Evolutionary conservation across 2,113 vertebrate genomes (phyloP).

Genomic region (Ia io): DNA sequence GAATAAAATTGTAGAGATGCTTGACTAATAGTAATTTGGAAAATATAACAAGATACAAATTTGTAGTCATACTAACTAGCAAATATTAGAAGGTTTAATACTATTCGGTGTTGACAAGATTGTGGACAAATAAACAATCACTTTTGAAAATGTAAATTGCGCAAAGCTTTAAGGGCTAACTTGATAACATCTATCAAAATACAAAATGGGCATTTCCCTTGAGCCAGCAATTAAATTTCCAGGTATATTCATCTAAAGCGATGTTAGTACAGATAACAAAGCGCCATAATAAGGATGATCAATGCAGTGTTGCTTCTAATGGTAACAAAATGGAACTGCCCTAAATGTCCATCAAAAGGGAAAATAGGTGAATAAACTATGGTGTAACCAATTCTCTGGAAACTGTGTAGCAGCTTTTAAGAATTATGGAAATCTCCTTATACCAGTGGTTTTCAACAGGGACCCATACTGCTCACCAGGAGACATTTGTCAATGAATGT

Average conservation of each 20-base stretch:
- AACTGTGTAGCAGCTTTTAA: neutral
- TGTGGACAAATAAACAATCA: neutral
- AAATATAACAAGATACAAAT: neutral
- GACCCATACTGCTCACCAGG: neutral
- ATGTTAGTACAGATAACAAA: neutral
- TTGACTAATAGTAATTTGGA: neutral
- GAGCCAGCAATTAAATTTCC: neutral
- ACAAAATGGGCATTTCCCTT: neutral
- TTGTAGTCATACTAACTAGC: neutral
- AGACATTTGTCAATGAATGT: neutral
- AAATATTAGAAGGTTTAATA: neutral
- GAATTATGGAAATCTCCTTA: neutral
- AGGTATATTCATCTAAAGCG: neutral
- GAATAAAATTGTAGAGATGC: neutral
- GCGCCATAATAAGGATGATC: neutral
- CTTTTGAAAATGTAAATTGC: neutral
- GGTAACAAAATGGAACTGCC: neutral
- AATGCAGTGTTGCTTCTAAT: neutral
- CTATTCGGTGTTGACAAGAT: neutral
- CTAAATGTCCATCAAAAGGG: neutral
- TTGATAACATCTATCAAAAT: constrained; percentile 4
- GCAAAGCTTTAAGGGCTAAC: neutral
- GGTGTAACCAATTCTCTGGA: neutral
- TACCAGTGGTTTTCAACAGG: neutral
- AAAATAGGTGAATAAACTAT: neutral